Evolutionary conservation across 2,113 vertebrate genomes (phyloP).

Genomic region (Todiramphus saurophagus): DNA sequence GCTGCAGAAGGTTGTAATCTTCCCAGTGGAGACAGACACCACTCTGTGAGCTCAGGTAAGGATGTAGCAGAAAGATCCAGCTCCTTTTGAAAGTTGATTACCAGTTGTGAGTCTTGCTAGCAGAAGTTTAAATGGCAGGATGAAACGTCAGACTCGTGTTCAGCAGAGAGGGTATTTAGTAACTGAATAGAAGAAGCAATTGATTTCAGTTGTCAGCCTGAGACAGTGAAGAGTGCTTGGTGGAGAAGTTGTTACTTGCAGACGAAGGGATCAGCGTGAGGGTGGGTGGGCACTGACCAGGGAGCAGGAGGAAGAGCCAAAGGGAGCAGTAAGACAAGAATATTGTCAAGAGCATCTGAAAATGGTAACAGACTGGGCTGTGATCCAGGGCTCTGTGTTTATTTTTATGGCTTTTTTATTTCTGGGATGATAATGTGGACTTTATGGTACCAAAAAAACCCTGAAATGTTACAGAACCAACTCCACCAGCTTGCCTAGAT

Average conservation of each 20-base stretch:
- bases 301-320: not conserved
- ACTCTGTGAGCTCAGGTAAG: slow-evolving; percentile 47
- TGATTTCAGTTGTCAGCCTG: not conserved
- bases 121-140: not conserved
- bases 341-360: not conserved
- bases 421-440: not conserved
- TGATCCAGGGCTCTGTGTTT: not conserved
- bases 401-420: not conserved
- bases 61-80: not conserved
- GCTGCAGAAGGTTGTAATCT: not conserved
- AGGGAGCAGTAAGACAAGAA: not conserved
- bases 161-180: not conserved
- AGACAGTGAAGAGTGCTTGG: not conserved
- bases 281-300: not conserved
- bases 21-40: not conserved
- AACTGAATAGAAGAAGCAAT: not conserved
- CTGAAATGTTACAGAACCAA: not conserved
- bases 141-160: not conserved
- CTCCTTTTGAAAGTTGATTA: not conserved
- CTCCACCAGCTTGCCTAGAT: not conserved
- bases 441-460: not conserved
- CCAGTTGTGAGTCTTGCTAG: not conserved
- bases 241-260: not conserved
- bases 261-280: not conserved
- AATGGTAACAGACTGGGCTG: not conserved